Conservation (phyloP, 2,797 vertebrate species). For the Clarias fuscus region DNA sequence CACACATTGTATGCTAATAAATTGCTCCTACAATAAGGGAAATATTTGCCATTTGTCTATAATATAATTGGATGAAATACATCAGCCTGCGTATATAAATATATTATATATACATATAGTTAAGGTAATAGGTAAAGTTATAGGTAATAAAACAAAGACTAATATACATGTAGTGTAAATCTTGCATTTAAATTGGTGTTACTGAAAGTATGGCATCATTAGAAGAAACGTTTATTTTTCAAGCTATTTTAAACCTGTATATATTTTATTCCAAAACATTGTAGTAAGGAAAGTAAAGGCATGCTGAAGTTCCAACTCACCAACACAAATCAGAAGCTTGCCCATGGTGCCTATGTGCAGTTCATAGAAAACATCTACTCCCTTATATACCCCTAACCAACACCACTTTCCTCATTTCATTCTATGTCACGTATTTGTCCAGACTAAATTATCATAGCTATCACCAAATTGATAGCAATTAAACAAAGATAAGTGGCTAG, state of each 20-base stretch:
- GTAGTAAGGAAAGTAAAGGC: slow-evolving; percentile 6
- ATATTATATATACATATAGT: background rate
- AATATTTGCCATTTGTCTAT: background rate
- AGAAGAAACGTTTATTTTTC: background rate
- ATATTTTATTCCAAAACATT: background rate
- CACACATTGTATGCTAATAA: background rate
- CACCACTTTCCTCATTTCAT: background rate
- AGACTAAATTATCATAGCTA: background rate
- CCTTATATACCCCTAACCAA: slow-evolving; percentile 61
- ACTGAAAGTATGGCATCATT: background rate
- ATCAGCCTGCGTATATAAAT: background rate
- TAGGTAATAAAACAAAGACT: background rate
- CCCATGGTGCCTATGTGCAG: slow-evolving; percentile 67
- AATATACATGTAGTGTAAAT: background rate
- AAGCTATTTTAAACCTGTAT: background rate
- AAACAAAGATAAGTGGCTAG: slow-evolving; percentile 29
- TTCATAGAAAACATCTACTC: background rate
- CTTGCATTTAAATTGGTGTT: background rate
- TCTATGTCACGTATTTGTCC: slow-evolving; percentile 26
- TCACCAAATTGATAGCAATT: slow-evolving; percentile 30
- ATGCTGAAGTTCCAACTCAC: slow-evolving; percentile 56
- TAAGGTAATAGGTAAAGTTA: too few relatives aligned
- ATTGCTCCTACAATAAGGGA: background rate
- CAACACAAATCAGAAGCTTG: slow-evolving; percentile 66
- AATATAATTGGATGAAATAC: background rate